A percentile compares a stretch with the other conserved stretches of the same genome.
Evolutionary conservation across 2,797 vertebrate species (phyloP).

Genomic region (Syngnathus acus): DNA sequence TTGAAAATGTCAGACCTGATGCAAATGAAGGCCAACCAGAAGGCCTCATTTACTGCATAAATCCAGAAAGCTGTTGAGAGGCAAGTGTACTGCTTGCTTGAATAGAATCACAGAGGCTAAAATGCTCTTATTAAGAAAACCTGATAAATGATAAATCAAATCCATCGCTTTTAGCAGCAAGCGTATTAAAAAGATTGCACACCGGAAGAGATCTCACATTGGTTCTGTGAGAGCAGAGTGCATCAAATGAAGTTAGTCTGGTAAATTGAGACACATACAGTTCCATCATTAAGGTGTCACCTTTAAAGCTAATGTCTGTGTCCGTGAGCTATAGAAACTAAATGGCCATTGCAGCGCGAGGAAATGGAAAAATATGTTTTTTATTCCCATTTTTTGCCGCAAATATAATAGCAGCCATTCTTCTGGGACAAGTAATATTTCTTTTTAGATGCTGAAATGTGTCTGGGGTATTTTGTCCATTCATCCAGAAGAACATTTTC

Average conservation of each 20-base stretch:
- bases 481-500: neutral
- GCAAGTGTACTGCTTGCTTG: constrained; percentile 47
- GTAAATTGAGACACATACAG: constrained; percentile 46
- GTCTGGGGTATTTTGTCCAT: neutral
- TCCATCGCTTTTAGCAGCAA: constrained; percentile 63
- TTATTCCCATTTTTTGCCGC: neutral
- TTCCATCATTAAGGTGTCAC: constrained; percentile 37
- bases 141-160: constrained; percentile 69
- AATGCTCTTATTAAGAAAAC: constrained; percentile 64
- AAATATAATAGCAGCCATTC: neutral
- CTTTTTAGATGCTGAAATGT: neutral
- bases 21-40: neutral
- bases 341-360: neutral
- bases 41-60: constrained; percentile 1
- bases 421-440: neutral
- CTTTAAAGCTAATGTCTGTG: constrained; percentile 23
- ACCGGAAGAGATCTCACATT: constrained; percentile 51
- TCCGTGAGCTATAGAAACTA: no score
- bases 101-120: constrained; percentile 51
- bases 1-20: neutral
- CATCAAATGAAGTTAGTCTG: constrained; percentile 61
- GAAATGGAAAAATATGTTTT: no score
- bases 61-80: constrained; percentile 20
- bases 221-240: constrained; percentile 46
- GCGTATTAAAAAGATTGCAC: constrained; percentile 50